Conservation (phyloP, 2,113 vertebrate genomes). For the Nothocercus julius region DNA sequence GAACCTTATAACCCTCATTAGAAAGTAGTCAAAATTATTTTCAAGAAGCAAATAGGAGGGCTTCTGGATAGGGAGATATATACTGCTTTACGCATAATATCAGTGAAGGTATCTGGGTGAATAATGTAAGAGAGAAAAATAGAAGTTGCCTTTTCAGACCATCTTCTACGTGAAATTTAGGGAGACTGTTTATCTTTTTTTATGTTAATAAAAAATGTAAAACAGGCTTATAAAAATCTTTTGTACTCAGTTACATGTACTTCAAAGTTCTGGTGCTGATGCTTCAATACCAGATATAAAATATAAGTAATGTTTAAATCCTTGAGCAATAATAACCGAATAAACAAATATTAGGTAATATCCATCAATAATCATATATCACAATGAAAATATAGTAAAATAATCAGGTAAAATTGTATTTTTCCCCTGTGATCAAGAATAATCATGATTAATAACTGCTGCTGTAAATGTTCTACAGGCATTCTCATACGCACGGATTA, state of each 20-base stretch:
- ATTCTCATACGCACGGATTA: not conserved
- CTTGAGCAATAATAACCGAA: not conserved
- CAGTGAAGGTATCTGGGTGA: not conserved
- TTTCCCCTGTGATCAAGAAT: not conserved
- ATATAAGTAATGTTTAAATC: not conserved
- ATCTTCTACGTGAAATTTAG: not conserved
- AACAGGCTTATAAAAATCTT: not conserved
- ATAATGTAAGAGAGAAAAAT: not conserved
- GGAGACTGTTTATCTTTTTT: not conserved
- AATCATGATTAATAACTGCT: not conserved
- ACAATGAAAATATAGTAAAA: slow-evolving; percentile 14
- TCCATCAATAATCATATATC: not conserved
- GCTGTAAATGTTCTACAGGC: not conserved
- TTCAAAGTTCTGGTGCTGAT: not conserved
- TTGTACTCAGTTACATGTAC: not conserved
- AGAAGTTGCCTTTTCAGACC: not conserved
- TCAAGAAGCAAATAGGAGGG: not conserved
- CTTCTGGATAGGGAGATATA: not conserved
- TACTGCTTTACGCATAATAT: not conserved
- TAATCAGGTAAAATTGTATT: not conserved
- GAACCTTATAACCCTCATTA: not conserved
- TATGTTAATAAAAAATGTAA: not conserved
- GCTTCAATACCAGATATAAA: not conserved
- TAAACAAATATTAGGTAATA: not conserved
- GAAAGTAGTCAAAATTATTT: not conserved